Conservation (phyloP, 2,888 invertebrate species). For the Geophilus truncorum region DNA sequence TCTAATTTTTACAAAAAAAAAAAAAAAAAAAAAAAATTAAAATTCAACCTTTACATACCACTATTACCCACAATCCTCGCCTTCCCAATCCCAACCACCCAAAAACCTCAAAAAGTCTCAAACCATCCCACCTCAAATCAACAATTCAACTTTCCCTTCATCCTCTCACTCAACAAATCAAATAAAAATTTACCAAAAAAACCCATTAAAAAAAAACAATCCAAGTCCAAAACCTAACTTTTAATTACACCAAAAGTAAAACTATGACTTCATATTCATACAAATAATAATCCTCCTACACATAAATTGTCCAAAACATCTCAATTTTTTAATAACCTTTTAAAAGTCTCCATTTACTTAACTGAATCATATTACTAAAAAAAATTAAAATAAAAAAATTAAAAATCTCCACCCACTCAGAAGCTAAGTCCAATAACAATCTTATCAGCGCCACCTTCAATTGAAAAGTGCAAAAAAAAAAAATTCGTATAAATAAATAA, state of each 20-base stretch:
- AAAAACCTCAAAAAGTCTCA: no score
- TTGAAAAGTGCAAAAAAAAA: neutral
- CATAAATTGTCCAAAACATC: neutral
- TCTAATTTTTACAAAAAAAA: no score
- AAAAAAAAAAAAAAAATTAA: no score
- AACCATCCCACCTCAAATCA: no score
- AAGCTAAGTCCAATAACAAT: neutral
- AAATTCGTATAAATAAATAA: neutral
- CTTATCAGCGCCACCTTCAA: no score
- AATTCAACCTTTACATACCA: no score
- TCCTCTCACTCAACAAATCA: no score
- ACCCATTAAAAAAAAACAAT: neutral
- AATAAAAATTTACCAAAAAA: no score
- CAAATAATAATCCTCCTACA: neutral
- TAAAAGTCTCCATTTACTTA: neutral
- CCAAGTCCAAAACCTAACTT: neutral
- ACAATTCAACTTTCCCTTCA: no score
- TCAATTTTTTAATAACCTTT: neutral
- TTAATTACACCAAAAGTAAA: neutral
- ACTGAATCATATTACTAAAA: neutral
- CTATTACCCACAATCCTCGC: no score
- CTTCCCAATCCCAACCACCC: no score
- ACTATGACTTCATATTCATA: neutral
- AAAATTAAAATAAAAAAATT: neutral
- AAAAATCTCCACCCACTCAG: neutral